Evolutionary conservation across 2,888 invertebrate species (phyloP).

Genomic region (Andrena minutula): DNA sequence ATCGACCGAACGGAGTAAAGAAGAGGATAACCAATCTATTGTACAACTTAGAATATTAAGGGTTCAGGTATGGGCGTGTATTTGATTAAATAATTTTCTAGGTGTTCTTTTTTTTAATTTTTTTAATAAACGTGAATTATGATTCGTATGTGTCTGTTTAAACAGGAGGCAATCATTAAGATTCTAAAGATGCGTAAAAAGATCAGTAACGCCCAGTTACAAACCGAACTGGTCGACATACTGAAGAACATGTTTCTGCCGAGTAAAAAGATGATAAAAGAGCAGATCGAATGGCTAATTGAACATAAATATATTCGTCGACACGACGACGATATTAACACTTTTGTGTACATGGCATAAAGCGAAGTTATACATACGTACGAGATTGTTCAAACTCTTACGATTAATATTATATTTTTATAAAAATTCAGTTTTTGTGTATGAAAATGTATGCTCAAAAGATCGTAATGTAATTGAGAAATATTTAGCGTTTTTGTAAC

Average conservation of each 20-base stretch:
- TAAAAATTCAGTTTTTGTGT: slow-evolving; percentile 73
- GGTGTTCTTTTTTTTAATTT: not conserved
- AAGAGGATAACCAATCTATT: slow-evolving; percentile 99
- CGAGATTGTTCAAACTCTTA: slow-evolving; percentile 66
- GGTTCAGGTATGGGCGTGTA: slow-evolving; percentile 86
- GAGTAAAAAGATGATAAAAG: slow-evolving; percentile 99
- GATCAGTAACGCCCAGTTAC: slow-evolving; percentile 96
- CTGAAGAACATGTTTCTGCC: slow-evolving; percentile 99
- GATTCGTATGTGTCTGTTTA: slow-evolving; percentile 27
- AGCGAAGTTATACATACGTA: slow-evolving; percentile 71
- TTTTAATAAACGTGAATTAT: slow-evolving; percentile 4
- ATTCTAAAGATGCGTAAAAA: slow-evolving; percentile 99
- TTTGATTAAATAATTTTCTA: slow-evolving; percentile 15
- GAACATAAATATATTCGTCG: slow-evolving; percentile 99
- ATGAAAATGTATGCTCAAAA: slow-evolving; percentile 63
- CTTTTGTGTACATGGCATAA: slow-evolving; percentile 98
- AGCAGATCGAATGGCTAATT: slow-evolving; percentile 99
- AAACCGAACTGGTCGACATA: slow-evolving; percentile 98
- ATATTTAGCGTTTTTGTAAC: slow-evolving; percentile 56
- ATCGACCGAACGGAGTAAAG: slow-evolving; percentile 97
- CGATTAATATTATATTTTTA: slow-evolving; percentile 82
- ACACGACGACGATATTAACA: slow-evolving; percentile 98
- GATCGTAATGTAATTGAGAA: slow-evolving; percentile 43
- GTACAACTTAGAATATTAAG: slow-evolving; percentile 97
- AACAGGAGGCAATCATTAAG: slow-evolving; percentile 98